A percentile compares a stretch with the other conserved stretches of the same genome.
phyloP scores from a whole-genome alignment of 2,888 invertebrate species.

The Chorisops tibialis region DNA sequence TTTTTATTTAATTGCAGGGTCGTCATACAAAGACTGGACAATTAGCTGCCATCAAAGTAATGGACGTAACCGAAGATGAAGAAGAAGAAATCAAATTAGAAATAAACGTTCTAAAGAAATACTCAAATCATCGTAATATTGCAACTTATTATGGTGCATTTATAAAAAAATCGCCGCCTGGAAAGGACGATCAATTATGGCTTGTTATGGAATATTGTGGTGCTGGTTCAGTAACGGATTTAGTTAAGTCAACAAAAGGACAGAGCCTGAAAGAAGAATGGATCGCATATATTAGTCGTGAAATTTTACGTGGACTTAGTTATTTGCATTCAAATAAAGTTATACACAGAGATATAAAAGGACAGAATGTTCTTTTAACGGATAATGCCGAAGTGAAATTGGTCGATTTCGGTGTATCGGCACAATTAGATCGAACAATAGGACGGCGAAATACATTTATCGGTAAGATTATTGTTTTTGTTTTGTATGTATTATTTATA shows the following conservation, averaged over 20 bases:
- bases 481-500: too few relatives aligned
- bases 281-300: slow-evolving; percentile 99
- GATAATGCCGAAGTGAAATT: slow-evolving; percentile 99
- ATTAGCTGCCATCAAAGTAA: slow-evolving; percentile 99
- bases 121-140: slow-evolving; percentile 98
- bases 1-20: slow-evolving; percentile 63
- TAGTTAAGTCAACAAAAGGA: slow-evolving; percentile 98
- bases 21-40: slow-evolving; percentile 99
- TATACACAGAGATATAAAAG: slow-evolving; percentile 99
- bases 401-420: slow-evolving; percentile 99
- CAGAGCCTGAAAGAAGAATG: slow-evolving; percentile 98
- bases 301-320: slow-evolving; percentile 90
- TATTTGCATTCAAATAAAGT: slow-evolving; percentile 99
- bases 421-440: slow-evolving; percentile 98
- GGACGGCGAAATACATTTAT: slow-evolving; percentile 98
- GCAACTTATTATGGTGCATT: slow-evolving; percentile 99
- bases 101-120: slow-evolving; percentile 99
- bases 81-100: slow-evolving; percentile 99
- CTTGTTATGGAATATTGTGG: slow-evolving; percentile 99
- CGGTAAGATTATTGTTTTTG: slow-evolving; percentile 41
- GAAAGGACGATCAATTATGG: slow-evolving; percentile 99
- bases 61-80: slow-evolving; percentile 99
- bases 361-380: slow-evolving; percentile 97
- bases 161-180: slow-evolving; percentile 97
- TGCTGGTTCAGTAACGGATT: slow-evolving; percentile 97